Evolutionary conservation across 2,113 vertebrate genomes (phyloP).

Genomic region (Leptosomus discolor): DNA sequence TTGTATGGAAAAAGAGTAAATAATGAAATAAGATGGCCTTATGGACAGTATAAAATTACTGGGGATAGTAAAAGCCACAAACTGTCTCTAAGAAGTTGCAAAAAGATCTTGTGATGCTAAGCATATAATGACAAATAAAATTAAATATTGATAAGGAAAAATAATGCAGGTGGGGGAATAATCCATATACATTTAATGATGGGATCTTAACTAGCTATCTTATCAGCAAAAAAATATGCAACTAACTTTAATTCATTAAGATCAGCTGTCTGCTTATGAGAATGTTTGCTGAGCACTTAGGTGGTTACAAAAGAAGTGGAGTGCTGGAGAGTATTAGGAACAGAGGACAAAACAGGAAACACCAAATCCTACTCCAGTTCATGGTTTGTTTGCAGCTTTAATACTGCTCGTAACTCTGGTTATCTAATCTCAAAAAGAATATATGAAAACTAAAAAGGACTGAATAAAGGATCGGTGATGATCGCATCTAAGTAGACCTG

Average conservation of each 20-base stretch:
- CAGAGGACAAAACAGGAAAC: neutral
- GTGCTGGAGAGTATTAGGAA: neutral
- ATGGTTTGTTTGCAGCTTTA: neutral
- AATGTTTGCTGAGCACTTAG: neutral
- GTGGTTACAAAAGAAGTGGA: neutral
- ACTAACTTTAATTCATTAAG: neutral
- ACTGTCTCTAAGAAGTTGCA: neutral
- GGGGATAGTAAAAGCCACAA: neutral
- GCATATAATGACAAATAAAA: neutral
- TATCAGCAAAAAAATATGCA: no score
- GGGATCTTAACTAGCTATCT: neutral
- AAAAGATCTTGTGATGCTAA: neutral
- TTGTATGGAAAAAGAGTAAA: neutral
- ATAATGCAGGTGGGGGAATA: neutral
- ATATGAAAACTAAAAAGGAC: neutral
- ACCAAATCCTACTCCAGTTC: neutral
- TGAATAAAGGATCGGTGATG: neutral
- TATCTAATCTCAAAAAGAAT: neutral
- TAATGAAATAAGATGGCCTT: neutral
- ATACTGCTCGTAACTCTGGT: neutral
- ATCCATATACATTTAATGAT: neutral
- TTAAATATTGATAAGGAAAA: neutral
- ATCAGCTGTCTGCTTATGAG: neutral
- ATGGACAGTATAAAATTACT: neutral
- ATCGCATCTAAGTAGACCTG: neutral